Evolutionary conservation across 2,797 vertebrate genomes (phyloP).

Genomic region (Sphaeramia orbicularis): DNA sequence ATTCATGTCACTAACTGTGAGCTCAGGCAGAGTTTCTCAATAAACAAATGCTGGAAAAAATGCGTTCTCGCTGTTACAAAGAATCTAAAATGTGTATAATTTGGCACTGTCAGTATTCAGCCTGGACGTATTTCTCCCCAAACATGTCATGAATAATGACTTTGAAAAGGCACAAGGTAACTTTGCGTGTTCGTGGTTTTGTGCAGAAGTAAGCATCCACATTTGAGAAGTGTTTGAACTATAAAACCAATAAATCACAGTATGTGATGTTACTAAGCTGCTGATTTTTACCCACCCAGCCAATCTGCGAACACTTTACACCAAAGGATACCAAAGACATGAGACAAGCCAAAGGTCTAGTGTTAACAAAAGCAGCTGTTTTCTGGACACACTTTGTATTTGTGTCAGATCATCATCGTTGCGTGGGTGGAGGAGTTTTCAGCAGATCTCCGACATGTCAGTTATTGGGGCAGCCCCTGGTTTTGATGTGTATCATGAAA

Average conservation of each 20-base stretch:
- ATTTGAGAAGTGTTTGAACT: conserved; percentile 1
- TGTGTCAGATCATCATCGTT: conserved; percentile 14
- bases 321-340: conserved; percentile 43
- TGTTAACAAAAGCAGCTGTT: conserved; percentile 28
- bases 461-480: neutral
- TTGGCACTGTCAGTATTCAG: neutral
- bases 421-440: conserved; percentile 39
- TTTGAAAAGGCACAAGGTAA: neutral
- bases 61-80: conserved; percentile 8
- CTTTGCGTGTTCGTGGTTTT: neutral
- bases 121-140: neutral
- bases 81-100: neutral
- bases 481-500: conserved; percentile 23
- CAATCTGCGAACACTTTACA: conserved; percentile 24
- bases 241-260: conserved; percentile 3
- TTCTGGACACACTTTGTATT: conserved; percentile 7
- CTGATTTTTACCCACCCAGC: conserved; percentile 3
- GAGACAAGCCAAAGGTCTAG: conserved; percentile 8
- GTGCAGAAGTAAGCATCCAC: conserved; percentile 7
- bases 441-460: conserved; percentile 16
- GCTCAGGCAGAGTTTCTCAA: neutral
- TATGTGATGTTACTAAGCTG: neutral
- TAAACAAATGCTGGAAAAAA: conserved; percentile 25
- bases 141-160: neutral
- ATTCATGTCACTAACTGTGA: neutral